phyloP scores from a whole-genome alignment of 2,888 invertebrate genomes.

The Andrena praecox region DNA sequence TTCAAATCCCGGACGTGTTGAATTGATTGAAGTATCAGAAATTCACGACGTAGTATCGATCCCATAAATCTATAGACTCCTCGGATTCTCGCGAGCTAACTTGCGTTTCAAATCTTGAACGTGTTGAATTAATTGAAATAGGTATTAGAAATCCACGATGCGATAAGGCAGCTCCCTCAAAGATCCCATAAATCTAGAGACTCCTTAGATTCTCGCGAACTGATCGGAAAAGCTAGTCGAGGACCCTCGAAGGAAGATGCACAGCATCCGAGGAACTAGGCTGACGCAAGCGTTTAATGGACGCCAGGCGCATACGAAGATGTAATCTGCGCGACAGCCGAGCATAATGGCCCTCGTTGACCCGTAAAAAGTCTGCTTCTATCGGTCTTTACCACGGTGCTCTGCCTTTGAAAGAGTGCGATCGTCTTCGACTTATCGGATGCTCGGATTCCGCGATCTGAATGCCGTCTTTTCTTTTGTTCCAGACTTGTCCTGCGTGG shows the following conservation, averaged over 20 bases:
- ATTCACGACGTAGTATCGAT: no score
- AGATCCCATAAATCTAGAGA: background rate
- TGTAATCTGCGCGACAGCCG: conserved; percentile 19
- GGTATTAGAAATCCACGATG: no score
- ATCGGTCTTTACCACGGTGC: background rate
- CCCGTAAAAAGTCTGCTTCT: conserved; percentile 17
- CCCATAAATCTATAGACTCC: background rate
- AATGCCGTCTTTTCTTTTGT: conserved; percentile 45
- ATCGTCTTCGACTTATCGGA: conserved; percentile 13
- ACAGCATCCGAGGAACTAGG: conserved; percentile 26
- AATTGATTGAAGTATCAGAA: no score
- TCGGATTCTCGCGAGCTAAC: background rate
- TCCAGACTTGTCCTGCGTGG: conserved; percentile 38
- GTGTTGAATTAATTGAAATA: no score
- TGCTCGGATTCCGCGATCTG: conserved; percentile 1
- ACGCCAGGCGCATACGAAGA: conserved; percentile 17
- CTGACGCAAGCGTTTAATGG: conserved; percentile 33
- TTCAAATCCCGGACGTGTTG: no score
- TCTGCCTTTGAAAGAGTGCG: background rate
- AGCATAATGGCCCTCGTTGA: conserved; percentile 35
- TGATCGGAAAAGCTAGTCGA: background rate
- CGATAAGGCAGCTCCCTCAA: background rate
- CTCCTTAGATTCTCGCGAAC: background rate
- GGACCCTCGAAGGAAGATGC: conserved; percentile 12
- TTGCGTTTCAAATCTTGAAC: no score